Base-by-base conservation (phyloP, 1,140 invertebrate genomes). In the Potamilus streckersoni region DNA sequence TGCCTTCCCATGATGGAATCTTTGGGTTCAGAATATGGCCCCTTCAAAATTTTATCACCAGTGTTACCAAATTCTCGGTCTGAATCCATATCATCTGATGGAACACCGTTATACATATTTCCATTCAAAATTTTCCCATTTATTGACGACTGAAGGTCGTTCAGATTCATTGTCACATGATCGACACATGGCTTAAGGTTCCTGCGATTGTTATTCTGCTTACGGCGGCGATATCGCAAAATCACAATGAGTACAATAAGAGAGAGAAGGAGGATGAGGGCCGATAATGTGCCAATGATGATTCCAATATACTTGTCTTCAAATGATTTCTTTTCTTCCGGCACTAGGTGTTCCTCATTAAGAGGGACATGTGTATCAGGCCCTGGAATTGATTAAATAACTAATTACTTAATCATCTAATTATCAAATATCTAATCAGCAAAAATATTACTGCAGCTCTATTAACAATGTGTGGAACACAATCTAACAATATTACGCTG, bases 201-300 rank as follows among this genome's bases (percentile, higher is more conserved):
- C 38, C 72, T 73, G 17, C 67, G 93, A 78, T 94, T 94, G 84
- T 93, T 93, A 92, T 93, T 93, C 56, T 89, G 85, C 87, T 95
- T 96, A 75, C 94, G 92, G 77, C 94, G 93, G 64, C 93, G 90
- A 83, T 94, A 89, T 27, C 94, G 90, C 6, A 94, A 92, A 85
- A 94, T 92, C 61, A 95, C 91, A 38, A 94, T 90, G 87, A 94
- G 93, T 78, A 95, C 93, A 16, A 94, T 93, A 2, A 93, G 90
- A 19, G 95, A 93, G 2, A 93, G 90, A 17, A 95, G 93, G 15
- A 93, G 91, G 2, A 93, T 91, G 15, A 95, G 92, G 73, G 94
- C 92, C 0, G 94, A 94, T 61, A 96, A 83, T 0, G 93, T 93
- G 0, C 94, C 94, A 67, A 94, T 95, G 19, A 95, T 93, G 55